Percentiles rank a stretch among this genome's conserved stretches.
These are phyloP conservation scores for Bombus pascuorum DNA, from an alignment of 1,140 invertebrate species.

Conservation along the genomic window DNA sequence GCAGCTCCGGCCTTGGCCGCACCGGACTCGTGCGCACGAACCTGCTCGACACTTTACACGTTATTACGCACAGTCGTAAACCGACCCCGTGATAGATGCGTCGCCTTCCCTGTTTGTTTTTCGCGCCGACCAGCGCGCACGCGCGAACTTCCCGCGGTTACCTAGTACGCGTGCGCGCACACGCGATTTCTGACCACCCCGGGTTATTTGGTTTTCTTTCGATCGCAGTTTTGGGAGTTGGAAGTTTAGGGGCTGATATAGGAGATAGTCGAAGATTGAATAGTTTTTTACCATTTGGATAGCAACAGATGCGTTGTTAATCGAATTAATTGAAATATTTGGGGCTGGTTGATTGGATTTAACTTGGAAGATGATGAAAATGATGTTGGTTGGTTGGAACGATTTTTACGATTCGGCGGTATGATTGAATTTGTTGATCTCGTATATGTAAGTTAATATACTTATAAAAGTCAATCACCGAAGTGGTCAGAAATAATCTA, in stretches of 20 bases:
- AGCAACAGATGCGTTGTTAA: no score
- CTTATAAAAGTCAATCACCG: neutral
- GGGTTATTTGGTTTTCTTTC: neutral
- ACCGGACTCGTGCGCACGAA: conserved; percentile 90
- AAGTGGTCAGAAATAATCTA: neutral
- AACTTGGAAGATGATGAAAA: no score
- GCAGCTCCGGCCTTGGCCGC: conserved; percentile 91
- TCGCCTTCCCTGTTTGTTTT: conserved; percentile 25
- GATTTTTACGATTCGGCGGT: neutral
- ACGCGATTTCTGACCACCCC: neutral
- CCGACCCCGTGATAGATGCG: conserved; percentile 56
- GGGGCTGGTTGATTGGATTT: no score
- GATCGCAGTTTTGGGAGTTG: neutral
- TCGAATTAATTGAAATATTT: no score
- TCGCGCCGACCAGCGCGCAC: neutral
- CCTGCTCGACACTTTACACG: conserved; percentile 84
- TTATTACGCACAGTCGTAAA: conserved; percentile 78
- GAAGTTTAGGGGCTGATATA: neutral
- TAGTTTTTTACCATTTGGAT: no score
- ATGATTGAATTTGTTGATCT: neutral
- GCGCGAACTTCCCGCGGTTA: neutral
- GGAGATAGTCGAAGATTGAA: no score
- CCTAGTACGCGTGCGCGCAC: neutral
- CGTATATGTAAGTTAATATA: neutral
- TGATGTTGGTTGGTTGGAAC: no score